These are phyloP conservation scores for Deroplatys truncata DNA, from an alignment of 2,888 invertebrate genomes.

Conservation along the genomic window DNA sequence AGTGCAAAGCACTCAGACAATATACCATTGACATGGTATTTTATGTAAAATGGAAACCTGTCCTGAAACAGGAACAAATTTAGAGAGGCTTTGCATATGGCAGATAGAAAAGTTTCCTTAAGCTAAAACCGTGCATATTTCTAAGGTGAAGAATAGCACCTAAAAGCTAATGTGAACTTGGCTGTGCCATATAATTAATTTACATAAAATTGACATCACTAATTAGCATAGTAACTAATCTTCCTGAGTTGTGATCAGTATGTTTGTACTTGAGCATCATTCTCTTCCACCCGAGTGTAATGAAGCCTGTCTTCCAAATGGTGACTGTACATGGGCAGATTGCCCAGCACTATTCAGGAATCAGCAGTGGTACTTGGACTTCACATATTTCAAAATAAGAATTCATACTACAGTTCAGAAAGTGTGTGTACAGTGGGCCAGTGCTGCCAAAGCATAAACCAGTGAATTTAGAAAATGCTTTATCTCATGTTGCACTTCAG, in stretches of 20 bases:
- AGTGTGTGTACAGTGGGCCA: not conserved
- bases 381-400: not conserved
- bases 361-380: not conserved
- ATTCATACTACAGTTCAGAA: not conserved
- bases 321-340: not conserved
- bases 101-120: not conserved
- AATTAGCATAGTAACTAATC: not conserved
- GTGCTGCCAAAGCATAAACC: not conserved
- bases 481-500: not conserved
- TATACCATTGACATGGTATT: not conserved
- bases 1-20: too few relatives aligned
- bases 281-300: not conserved
- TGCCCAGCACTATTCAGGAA: not conserved
- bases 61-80: not conserved
- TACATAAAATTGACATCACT: not conserved
- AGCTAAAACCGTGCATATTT: not conserved
- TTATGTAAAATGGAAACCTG: not conserved
- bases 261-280: not conserved
- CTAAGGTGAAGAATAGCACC: not conserved
- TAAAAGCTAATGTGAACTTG: not conserved
- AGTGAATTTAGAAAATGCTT: not conserved
- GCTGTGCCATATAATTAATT: not conserved
- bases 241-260: not conserved
- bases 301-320: not conserved
- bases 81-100: not conserved